phyloP scores from a whole-genome alignment of 2,113 vertebrate genomes.

The Protomyctophum bolini region DNA sequence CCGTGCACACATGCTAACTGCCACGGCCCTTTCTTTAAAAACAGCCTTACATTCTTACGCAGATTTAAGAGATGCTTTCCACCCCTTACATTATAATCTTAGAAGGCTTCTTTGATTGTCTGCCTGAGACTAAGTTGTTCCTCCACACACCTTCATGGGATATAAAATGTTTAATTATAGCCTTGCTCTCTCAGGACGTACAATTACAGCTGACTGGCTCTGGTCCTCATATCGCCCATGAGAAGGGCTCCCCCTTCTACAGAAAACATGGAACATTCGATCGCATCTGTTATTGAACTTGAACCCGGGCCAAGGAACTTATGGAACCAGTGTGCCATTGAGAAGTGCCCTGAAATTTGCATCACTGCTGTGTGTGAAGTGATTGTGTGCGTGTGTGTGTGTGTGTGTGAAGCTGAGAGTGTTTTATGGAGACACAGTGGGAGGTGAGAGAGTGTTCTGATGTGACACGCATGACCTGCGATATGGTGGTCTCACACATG shows the following conservation, averaged over 20 bases:
- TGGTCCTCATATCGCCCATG: constrained; percentile 18
- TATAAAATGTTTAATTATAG: constrained; percentile 60
- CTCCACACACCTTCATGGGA: constrained; percentile 53
- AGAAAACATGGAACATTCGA: constrained; percentile 34
- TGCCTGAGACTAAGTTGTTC: constrained; percentile 44
- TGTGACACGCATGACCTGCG: not conserved
- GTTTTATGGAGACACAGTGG: not conserved
- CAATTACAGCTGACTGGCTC: constrained; percentile 56
- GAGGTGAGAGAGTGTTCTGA: not conserved
- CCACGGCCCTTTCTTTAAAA: no score
- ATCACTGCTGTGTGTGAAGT: no score
- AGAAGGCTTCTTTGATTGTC: constrained; percentile 33
- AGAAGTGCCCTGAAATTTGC: constrained; percentile 1
- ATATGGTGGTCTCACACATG: not conserved
- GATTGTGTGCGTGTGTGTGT: not conserved
- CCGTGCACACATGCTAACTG: no score
- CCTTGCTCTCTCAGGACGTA: constrained; percentile 51
- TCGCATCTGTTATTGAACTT: constrained; percentile 32
- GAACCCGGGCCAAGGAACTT: constrained; percentile 22
- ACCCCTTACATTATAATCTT: constrained; percentile 28
- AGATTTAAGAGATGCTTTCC: constrained; percentile 41
- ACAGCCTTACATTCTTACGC: not conserved
- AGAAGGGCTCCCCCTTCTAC: not conserved
- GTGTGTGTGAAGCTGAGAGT: not conserved
- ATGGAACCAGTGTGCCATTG: no score